A percentile compares a stretch with the other conserved stretches of the same genome.
phyloP scores from a whole-genome alignment of 2,888 invertebrate species.

The Chironomus tentans region DNA sequence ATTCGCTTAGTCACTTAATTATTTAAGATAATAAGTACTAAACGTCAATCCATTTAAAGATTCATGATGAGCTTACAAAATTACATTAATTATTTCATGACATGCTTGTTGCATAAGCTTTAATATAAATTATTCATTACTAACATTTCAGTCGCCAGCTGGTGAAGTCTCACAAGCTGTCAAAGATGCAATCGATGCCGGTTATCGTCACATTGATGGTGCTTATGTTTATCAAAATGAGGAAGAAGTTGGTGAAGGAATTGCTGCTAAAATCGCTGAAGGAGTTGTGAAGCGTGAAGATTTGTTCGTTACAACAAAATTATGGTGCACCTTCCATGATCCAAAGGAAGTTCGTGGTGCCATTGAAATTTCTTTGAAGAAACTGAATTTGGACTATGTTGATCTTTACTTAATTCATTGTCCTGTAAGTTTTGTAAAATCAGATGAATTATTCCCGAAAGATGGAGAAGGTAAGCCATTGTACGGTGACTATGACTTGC shows the following conservation, averaged over 20 bases:
- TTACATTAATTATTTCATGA: neutral
- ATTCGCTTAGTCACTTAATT: no score
- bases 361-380: constrained; percentile 52
- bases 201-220: constrained; percentile 61
- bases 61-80: neutral
- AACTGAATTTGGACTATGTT: constrained; percentile 61
- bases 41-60: neutral
- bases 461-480: constrained; percentile 46
- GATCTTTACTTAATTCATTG: constrained; percentile 80
- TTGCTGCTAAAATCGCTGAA: constrained; percentile 52
- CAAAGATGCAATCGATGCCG: constrained; percentile 60
- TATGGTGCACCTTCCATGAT: constrained; percentile 85
- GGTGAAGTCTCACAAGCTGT: constrained; percentile 56
- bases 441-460: constrained; percentile 45
- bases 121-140: neutral
- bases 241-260: constrained; percentile 56
- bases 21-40: no score
- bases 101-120: neutral
- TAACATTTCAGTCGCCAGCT: constrained; percentile 49
- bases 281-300: constrained; percentile 58
- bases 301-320: constrained; percentile 53
- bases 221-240: constrained; percentile 60
- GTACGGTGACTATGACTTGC: constrained; percentile 51
- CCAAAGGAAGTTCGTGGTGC: constrained; percentile 61
- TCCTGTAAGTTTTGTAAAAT: constrained; percentile 61